Conservation (phyloP, 2,113 vertebrate genomes). For the Oenanthe melanoleuca region DNA sequence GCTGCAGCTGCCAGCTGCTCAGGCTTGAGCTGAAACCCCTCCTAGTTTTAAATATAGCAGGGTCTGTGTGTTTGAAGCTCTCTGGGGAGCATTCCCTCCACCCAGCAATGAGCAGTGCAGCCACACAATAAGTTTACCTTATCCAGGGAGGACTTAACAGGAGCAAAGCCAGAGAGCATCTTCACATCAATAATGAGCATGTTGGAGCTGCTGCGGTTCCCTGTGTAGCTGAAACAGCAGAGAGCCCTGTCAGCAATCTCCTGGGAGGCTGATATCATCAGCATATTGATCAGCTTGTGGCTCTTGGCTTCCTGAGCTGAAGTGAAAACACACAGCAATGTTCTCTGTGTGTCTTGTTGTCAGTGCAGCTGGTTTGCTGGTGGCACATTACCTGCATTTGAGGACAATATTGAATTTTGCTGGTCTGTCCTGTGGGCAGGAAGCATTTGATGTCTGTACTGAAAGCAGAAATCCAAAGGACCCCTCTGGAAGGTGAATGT, state of each 20-base stretch:
- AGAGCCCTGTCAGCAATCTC: background rate
- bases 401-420: slow-evolving; percentile 61
- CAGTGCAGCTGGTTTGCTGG: background rate
- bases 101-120: background rate
- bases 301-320: background rate
- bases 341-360: fast-evolving
- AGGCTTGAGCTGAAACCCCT: background rate
- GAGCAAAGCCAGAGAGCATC: slow-evolving; percentile 68
- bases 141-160: slow-evolving; percentile 51
- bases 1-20: background rate
- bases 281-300: background rate
- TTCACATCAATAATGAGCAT: slow-evolving; percentile 70
- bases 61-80: fast-evolving
- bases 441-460: slow-evolving; percentile 31
- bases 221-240: slow-evolving; percentile 59
- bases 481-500: slow-evolving; percentile 50
- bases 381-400: slow-evolving; percentile 39
- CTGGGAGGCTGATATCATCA: background rate
- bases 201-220: slow-evolving; percentile 51
- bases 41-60: background rate
- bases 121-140: slow-evolving; percentile 45
- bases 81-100: background rate
- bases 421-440: background rate
- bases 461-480: slow-evolving; percentile 58
- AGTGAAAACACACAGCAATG: background rate